These are phyloP conservation scores for Oconnorella tubifera DNA, from an alignment of 2,888 invertebrate species.

Conservation along the genomic window DNA sequence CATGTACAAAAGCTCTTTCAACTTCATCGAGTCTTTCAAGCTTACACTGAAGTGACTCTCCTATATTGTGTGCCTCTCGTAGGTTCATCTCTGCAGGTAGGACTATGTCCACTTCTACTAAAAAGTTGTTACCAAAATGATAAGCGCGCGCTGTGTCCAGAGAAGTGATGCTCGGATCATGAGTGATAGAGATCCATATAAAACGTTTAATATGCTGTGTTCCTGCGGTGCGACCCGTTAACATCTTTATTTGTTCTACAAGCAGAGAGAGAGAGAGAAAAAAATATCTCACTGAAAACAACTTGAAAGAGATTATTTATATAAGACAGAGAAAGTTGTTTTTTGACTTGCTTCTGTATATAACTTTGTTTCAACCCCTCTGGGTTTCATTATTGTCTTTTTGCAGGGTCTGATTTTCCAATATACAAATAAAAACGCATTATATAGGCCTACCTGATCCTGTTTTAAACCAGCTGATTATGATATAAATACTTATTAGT, in stretches of 20 bases:
- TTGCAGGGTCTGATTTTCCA: too few relatives aligned
- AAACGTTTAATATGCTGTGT: slow-evolving; percentile 53
- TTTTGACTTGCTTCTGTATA: too few relatives aligned
- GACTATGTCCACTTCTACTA: slow-evolving; percentile 52
- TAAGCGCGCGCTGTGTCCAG: slow-evolving; percentile 60
- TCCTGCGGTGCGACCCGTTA: slow-evolving; percentile 51
- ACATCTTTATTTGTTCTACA: slow-evolving; percentile 50
- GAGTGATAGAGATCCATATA: slow-evolving; percentile 53
- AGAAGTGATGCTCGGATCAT: slow-evolving; percentile 45
- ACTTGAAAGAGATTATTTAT: too few relatives aligned
- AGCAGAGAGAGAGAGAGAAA: neutral
- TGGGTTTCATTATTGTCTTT: too few relatives aligned
- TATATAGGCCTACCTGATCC: too few relatives aligned
- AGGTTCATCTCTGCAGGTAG: slow-evolving; percentile 57
- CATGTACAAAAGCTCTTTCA: slow-evolving; percentile 60
- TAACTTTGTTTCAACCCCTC: too few relatives aligned
- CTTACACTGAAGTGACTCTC: slow-evolving; percentile 58
- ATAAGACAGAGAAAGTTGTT: too few relatives aligned
- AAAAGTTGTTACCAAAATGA: slow-evolving; percentile 58
- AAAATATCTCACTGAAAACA: slow-evolving; percentile 25
- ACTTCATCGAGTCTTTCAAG: slow-evolving; percentile 57
- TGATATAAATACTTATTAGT: slow-evolving; percentile 57
- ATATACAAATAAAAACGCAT: too few relatives aligned
- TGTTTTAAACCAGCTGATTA: slow-evolving; percentile 55
- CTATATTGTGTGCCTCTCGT: slow-evolving; percentile 58